Evolutionary conservation across 2,888 invertebrate species (phyloP), one percentile per base, ranked within the genome.

Genomic region (Odontomyia ornata): DNA sequence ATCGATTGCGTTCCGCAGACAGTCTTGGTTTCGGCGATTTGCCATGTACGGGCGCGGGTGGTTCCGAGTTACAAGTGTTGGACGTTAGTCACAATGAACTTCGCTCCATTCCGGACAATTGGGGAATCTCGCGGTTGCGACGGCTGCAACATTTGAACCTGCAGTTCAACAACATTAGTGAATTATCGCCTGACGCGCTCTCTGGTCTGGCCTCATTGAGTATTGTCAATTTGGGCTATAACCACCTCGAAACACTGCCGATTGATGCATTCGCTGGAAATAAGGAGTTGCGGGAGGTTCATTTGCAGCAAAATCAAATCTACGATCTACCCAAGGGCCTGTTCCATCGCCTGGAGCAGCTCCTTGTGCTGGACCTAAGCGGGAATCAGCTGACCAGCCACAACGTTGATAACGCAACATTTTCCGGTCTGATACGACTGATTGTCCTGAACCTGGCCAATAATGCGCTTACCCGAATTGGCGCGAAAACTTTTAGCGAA

Each of bases 371-470:
- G 80, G 95, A 96, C 86, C 87, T 96, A 82, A 94, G 94, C 56
- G 92, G 92, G 81, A 96, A 96, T 87, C 94, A 93, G 84, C 89
- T 97, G 80, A 93, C 93, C 76, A 95, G 94, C 83, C 93, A 92
- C 83, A 94, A 93, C 84, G 91, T 96, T 80, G 94, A 95, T 84
- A 93, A 94, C 77, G 93, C 93, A 73, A 95, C 95, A 27, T 96
- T 96, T 85, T 90, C 93, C 80, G 95, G 95, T 79, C 88, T 96
- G 80, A 93, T 96, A 81, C 90, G 95, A 15, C 89, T 95, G 81
- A 94, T 96, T 82, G 92, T 96, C 67, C 88, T 96, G 81, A 95
- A 96, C 86, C 88, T 96, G 80, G 93, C 95, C 1, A 93, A 94
- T 85, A 97, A 97, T 84, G 91, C 92, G n/a, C 86, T 97, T 46